Percentiles rank a stretch among this genome's conserved stretches.
Evolutionary conservation across 1,140 invertebrate species (phyloP).

Genomic region (Drosophila sp.): DNA sequence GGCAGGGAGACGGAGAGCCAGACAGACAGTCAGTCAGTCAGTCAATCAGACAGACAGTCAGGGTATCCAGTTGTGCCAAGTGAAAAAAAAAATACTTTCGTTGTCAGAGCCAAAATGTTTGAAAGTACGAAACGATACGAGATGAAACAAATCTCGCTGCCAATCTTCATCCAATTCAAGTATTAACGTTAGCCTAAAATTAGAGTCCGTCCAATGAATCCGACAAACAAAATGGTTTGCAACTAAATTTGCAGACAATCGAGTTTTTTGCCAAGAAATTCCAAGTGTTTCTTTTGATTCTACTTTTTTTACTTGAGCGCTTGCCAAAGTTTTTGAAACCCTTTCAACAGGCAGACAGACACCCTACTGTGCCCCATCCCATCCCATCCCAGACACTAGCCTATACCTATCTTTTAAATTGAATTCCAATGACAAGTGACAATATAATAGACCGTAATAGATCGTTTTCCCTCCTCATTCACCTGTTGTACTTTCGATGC

Average conservation of each 20-base stretch:
- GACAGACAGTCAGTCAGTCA: not conserved
- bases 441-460: slow-evolving; percentile 52
- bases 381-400: not conserved
- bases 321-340: slow-evolving; percentile 27
- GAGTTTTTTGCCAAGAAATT: slow-evolving; percentile 44
- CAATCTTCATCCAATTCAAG: slow-evolving; percentile 46
- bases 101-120: slow-evolving; percentile 12
- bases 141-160: slow-evolving; percentile 10
- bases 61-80: slow-evolving; percentile 18
- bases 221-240: not conserved
- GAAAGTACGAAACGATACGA: slow-evolving; percentile 6
- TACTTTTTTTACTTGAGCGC: slow-evolving; percentile 24
- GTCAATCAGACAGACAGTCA: not conserved
- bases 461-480: slow-evolving; percentile 10
- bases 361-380: no score
- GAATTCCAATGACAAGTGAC: slow-evolving; percentile 70
- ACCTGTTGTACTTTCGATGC: not conserved
- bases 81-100: slow-evolving; percentile 33
- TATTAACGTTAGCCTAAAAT: slow-evolving; percentile 57
- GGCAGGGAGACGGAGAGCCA: no score
- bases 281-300: slow-evolving; percentile 10
- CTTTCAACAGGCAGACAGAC: slow-evolving; percentile 1
- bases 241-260: slow-evolving; percentile 38
- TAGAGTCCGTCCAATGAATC: slow-evolving; percentile 67
- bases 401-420: slow-evolving; percentile 12